A percentile compares a stretch with the other conserved stretches of the same genome.
Evolutionary conservation across 2,797 vertebrate species (phyloP).

Genomic region (Acestrorhynchus altus): DNA sequence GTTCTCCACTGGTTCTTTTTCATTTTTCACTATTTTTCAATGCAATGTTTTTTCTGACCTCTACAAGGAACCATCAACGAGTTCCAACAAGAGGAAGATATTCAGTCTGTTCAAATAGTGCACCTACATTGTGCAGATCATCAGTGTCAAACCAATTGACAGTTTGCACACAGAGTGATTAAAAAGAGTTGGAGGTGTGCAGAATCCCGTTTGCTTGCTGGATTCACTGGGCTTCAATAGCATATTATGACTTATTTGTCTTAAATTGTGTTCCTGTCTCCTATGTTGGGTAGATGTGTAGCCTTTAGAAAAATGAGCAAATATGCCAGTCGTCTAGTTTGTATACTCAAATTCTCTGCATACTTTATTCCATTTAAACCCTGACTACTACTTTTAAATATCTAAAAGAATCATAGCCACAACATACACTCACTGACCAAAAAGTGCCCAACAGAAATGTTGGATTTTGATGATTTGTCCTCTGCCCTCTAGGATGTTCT

Average conservation of each 20-base stretch:
- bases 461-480: no score
- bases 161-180: background rate
- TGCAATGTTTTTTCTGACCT: background rate
- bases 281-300: background rate
- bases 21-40: background rate
- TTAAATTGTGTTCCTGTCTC: background rate
- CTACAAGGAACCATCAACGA: background rate
- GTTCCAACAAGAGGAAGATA: conserved; percentile 19
- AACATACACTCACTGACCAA: no score
- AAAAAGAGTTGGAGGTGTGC: background rate
- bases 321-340: background rate
- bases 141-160: conserved; percentile 12
- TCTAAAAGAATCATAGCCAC: no score
- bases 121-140: background rate
- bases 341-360: background rate
- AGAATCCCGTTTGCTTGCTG: background rate
- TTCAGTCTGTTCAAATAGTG: background rate
- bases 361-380: background rate
- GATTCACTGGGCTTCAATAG: background rate
- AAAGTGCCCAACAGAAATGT: no score
- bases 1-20: background rate
- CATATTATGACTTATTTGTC: background rate
- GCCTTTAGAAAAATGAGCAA: background rate
- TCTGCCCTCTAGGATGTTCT: no score
- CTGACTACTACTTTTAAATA: no score